phyloP scores from a whole-genome alignment of 2,888 invertebrate genomes.

The Polietes domitor region DNA sequence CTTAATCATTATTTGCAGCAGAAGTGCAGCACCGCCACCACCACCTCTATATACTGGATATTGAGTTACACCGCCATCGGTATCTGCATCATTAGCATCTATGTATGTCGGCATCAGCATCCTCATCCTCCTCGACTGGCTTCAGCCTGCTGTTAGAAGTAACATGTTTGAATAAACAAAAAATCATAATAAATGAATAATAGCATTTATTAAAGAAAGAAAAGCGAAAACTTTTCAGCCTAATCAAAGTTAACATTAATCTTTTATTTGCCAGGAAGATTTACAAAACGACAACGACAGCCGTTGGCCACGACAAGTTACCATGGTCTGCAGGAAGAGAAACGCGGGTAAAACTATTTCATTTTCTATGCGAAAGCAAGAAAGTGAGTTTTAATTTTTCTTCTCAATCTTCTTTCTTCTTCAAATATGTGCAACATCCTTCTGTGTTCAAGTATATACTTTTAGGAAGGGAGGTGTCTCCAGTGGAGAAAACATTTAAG shows the following conservation, averaged over 20 bases:
- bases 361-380: slow-evolving; percentile 26
- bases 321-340: slow-evolving; percentile 32
- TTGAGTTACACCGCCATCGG: not conserved
- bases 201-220: slow-evolving; percentile 56
- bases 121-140: not conserved
- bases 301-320: not conserved
- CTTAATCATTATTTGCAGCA: slow-evolving; percentile 37
- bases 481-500: slow-evolving; percentile 15
- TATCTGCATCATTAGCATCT: not conserved
- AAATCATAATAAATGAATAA: slow-evolving; percentile 61
- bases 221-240: slow-evolving; percentile 46
- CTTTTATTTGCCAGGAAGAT: slow-evolving; percentile 57
- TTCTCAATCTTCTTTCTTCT: too few relatives aligned
- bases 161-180: slow-evolving; percentile 61
- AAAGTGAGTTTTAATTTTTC: slow-evolving; percentile 55
- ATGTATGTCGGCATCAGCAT: not conserved
- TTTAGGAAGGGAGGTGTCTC: not conserved
- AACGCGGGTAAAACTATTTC: slow-evolving; percentile 50
- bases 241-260: slow-evolving; percentile 64
- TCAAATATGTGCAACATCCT: slow-evolving; percentile 17
- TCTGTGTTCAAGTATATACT: not conserved
- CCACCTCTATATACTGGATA: too few relatives aligned
- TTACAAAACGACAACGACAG: slow-evolving; percentile 22
- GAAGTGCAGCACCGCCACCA: not conserved
- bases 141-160: slow-evolving; percentile 44